Conservation (phyloP, 1,140 invertebrate genomes). For the Trichoplusia ni region DNA sequence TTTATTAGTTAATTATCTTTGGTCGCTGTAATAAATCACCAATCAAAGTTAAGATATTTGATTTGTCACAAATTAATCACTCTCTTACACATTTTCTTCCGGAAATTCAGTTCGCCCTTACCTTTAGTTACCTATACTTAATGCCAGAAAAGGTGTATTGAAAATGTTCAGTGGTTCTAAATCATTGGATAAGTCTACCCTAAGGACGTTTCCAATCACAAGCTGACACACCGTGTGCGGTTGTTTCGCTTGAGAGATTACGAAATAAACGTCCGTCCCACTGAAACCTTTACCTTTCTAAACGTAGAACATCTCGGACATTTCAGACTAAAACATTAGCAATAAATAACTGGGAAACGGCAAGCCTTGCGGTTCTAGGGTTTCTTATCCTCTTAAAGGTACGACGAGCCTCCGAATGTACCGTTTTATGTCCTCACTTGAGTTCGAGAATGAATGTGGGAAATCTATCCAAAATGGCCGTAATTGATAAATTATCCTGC, state of each 20-base stretch:
- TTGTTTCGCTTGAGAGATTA: neutral
- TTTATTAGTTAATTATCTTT: no score
- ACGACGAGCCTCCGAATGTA: conserved; percentile 22
- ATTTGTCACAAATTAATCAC: no score
- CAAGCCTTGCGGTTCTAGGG: conserved; percentile 13
- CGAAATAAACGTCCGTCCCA: conserved; percentile 1
- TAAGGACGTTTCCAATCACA: neutral
- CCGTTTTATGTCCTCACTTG: conserved; percentile 20
- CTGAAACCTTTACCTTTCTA: conserved; percentile 16
- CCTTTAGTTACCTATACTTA: no score
- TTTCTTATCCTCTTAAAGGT: neutral
- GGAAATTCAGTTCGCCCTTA: no score
- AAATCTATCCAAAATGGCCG: conserved; percentile 7
- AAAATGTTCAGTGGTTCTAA: neutral
- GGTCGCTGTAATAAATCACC: no score
- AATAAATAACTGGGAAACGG: conserved; percentile 20
- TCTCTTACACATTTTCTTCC: no score
- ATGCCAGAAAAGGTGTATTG: no score
- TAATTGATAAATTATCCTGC: neutral
- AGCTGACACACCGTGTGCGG: neutral
- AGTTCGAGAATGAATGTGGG: neutral
- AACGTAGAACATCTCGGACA: neutral
- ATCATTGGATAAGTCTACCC: neutral
- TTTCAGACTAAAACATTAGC: conserved; percentile 19
- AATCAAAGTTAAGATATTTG: no score